These are phyloP conservation scores for Drosophila anomelani DNA, from an alignment of 2,888 invertebrate species.

Conservation along the genomic window DNA sequence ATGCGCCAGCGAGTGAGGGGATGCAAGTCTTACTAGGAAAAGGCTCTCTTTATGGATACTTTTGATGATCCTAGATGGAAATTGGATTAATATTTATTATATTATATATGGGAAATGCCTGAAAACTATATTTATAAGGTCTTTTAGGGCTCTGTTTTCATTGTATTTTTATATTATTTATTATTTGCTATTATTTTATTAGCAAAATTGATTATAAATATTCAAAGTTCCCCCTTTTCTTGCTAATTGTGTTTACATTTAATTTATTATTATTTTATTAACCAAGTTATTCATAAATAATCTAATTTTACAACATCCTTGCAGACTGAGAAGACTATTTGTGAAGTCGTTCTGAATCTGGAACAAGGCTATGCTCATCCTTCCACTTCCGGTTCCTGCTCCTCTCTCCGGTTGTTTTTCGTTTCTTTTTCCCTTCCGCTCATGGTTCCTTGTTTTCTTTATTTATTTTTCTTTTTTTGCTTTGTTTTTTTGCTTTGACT, in stretches of 20 bases:
- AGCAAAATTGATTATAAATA: too few relatives aligned
- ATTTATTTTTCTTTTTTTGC: neutral
- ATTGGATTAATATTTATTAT: neutral
- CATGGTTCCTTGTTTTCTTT: neutral
- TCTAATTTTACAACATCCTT: neutral
- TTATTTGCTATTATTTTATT: too few relatives aligned
- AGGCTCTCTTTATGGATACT: neutral
- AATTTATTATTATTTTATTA: neutral
- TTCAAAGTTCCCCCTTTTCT: too few relatives aligned
- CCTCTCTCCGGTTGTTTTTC: constrained; percentile 6
- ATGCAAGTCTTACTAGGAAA: neutral
- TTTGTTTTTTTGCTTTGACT: constrained; percentile 59
- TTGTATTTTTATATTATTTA: too few relatives aligned
- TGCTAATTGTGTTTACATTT: too few relatives aligned
- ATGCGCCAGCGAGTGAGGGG: constrained; percentile 19
- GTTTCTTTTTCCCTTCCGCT: constrained; percentile 14
- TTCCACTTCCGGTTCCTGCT: constrained; percentile 16
- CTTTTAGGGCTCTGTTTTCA: too few relatives aligned
- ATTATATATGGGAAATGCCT: too few relatives aligned
- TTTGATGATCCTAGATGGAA: neutral
- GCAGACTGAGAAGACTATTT: neutral
- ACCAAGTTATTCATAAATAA: neutral
- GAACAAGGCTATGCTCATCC: neutral
- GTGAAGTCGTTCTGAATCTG: constrained; percentile 1
- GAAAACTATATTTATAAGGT: too few relatives aligned